A percentile compares a stretch with the other conserved stretches of the same genome.
Conservation (phyloP, 2,113 vertebrate genomes). For the Mormyrus iriodes region DNA sequence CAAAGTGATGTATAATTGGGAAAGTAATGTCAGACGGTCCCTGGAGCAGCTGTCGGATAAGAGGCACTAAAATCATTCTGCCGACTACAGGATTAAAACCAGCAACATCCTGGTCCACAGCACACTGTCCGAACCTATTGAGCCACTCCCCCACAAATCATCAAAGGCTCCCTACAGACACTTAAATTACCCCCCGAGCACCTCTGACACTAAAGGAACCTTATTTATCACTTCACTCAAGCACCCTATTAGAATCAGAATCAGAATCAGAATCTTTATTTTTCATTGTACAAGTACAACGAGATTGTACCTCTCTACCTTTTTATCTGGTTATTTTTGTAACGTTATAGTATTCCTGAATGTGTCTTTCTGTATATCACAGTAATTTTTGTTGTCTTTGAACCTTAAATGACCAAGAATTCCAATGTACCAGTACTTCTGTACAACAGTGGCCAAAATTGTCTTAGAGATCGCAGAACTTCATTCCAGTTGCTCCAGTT, state of each 20-base stretch:
- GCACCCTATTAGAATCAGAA: no score
- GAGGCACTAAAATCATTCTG: neutral
- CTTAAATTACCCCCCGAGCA: neutral
- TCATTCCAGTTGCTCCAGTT: neutral
- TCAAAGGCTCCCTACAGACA: neutral
- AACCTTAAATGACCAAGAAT: neutral
- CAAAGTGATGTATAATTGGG: neutral
- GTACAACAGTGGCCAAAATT: neutral
- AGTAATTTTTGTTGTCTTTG: neutral
- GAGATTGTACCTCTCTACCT: no score
- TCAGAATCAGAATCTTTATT: no score
- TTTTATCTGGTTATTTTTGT: neutral
- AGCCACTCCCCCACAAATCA: neutral
- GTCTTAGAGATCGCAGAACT: neutral
- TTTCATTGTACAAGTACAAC: no score
- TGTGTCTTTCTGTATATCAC: neutral
- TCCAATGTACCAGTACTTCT: neutral
- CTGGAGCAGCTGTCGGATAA: neutral
- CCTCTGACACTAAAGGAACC: neutral
- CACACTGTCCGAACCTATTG: neutral
- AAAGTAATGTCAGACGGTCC: neutral
- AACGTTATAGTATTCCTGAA: neutral
- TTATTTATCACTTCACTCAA: neutral
- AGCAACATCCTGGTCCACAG: neutral
- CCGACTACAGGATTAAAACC: neutral